Conservation (phyloP, 2,888 invertebrate genomes). For the Tanypteryx hageni region DNA sequence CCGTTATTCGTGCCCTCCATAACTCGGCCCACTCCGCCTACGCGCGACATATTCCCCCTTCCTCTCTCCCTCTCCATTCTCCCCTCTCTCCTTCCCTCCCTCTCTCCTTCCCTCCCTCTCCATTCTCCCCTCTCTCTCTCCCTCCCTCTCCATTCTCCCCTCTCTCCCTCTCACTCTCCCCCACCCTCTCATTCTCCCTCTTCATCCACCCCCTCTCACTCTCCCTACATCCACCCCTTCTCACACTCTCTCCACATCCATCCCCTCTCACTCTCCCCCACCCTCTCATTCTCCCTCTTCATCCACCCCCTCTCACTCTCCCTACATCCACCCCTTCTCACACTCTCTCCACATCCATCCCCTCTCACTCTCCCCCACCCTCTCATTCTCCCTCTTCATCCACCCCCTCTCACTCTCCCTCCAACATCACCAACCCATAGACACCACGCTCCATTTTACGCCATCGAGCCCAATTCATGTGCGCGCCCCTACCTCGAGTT, state of each 20-base stretch:
- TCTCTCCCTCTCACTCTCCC: neutral
- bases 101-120: neutral
- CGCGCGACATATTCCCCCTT: neutral
- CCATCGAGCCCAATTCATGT: slow-evolving; percentile 56
- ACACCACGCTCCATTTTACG: slow-evolving; percentile 68
- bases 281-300: neutral
- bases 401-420: slow-evolving; percentile 58
- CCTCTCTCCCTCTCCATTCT: slow-evolving; percentile 8
- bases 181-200: too few species aligned
- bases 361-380: too few species aligned
- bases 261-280: neutral
- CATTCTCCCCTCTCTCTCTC: neutral
- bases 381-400: neutral
- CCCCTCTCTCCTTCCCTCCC: neutral
- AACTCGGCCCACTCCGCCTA: neutral
- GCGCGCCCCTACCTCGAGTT: slow-evolving; percentile 66
- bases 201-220: too few species aligned
- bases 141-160: neutral
- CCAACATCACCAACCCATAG: slow-evolving; percentile 69
- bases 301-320: neutral
- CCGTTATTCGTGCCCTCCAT: neutral
- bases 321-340: too few species aligned
- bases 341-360: neutral
- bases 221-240: too few species aligned
- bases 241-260: neutral